Conservation (phyloP, 2,888 invertebrate genomes). For the Athalia circularis region DNA sequence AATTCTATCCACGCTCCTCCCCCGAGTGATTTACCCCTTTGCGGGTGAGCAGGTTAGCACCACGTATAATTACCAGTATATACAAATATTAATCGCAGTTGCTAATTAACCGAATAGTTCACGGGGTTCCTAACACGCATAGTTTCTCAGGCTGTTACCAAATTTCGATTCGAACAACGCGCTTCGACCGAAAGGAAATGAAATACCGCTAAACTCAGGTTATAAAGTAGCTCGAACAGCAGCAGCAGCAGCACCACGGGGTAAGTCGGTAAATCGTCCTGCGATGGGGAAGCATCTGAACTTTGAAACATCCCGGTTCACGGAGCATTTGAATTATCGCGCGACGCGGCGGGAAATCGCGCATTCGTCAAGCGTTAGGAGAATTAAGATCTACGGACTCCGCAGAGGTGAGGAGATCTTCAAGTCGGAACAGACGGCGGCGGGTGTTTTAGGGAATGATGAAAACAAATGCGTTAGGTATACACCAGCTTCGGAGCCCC, state of each 20-base stretch:
- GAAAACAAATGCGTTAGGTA: constrained; percentile 15
- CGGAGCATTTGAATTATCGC: neutral
- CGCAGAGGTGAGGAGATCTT: neutral
- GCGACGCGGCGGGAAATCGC: no score
- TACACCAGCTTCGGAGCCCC: neutral
- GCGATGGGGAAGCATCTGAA: constrained; percentile 9
- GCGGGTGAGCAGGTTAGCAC: no score
- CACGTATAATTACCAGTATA: no score
- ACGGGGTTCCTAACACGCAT: constrained; percentile 15
- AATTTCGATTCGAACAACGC: constrained; percentile 20
- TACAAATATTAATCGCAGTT: constrained; percentile 21
- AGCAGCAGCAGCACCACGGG: neutral
- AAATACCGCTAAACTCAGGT: neutral
- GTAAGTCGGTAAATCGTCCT: neutral
- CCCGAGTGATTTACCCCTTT: no score
- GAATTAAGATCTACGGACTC: constrained; percentile 22
- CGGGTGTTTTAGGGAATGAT: neutral
- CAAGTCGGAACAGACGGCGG: neutral
- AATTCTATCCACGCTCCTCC: no score
- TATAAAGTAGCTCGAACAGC: no score
- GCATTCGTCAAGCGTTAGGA: neutral
- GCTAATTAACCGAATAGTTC: constrained; percentile 27
- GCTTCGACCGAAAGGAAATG: constrained; percentile 3
- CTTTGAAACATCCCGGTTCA: neutral
- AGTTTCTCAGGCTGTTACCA: neutral